Base-by-base conservation (phyloP, 2,888 invertebrate genomes). In the Ceraclea dissimilis region DNA sequence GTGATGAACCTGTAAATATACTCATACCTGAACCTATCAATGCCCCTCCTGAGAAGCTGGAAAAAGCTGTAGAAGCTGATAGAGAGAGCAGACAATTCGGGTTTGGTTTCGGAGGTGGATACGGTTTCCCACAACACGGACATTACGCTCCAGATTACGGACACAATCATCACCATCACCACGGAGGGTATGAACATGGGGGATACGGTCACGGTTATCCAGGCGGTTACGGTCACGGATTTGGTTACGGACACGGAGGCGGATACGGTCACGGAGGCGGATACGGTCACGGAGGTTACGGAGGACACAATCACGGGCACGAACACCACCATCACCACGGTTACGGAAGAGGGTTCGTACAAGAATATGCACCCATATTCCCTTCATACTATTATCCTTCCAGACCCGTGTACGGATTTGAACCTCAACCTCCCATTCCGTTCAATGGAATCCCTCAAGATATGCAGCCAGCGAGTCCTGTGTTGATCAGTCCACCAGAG, bases 281-380 rank as follows among this genome's bases (percentile, higher is more conserved):
- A 6, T 48, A 52, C 31, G 51, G 51, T n/a, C 22, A 26, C 10
- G 43, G 26, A 13, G 51, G 47, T 6, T 17, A 26, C 10, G 49
- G 43, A n/a, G 6, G 22, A 20, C 48, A 43, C 16, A 49, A 43
- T 22, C 49, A 48, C 19, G 56, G 48, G 16, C 33, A 34, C 34
- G 39, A 46, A 4, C 16, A 54, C 43, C 22, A 21, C 21, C 33
- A 20, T n/a, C 47, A 53, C 20, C 46, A 52, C 19, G 52, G 53
- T 16, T 53, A 31, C 39, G 57, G 57, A 17, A 49, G 57, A 46
- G 49, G 49, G 5, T 47, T 53, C 50, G 22, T 26, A 13, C 47
- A 49, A n/a, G 46, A 50, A 19, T 57, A 46, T 26, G 21, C 20
- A 26, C 33, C 50, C 31, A 16, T 18, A 16, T n/a, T 13, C 44